A percentile compares a stretch with the other conserved stretches of the same genome.
phyloP scores from a whole-genome alignment of 2,888 invertebrate genomes.

The Rhodophaea formosa region DNA sequence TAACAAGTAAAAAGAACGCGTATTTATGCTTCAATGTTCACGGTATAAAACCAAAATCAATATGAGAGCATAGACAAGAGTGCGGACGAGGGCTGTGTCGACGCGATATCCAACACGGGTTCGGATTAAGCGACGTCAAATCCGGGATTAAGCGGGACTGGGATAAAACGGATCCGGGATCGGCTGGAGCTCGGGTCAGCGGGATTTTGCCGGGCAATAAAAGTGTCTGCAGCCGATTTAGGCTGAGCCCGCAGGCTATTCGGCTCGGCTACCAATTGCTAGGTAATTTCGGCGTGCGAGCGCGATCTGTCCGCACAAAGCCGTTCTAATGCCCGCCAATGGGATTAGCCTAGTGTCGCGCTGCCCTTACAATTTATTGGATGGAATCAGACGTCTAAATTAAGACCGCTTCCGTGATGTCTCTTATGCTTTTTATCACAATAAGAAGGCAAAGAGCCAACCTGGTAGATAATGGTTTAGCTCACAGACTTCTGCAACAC shows the following conservation, averaged over 20 bases:
- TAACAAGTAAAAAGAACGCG: constrained; percentile 46
- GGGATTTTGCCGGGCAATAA: constrained; percentile 79
- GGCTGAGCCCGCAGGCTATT: constrained; percentile 76
- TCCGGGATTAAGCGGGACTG: constrained; percentile 77
- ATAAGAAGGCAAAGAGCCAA: too few species aligned
- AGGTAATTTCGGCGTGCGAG: constrained; percentile 77
- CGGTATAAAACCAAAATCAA: constrained; percentile 65
- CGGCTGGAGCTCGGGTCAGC: constrained; percentile 73
- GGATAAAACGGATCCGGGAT: constrained; percentile 75
- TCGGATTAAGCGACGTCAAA: constrained; percentile 83
- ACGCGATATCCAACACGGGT: constrained; percentile 85
- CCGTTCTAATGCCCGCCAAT: constrained; percentile 77
- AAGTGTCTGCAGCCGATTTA: constrained; percentile 82
- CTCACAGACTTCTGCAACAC: too few species aligned
- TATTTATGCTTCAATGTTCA: constrained; percentile 53
- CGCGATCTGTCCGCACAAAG: constrained; percentile 78
- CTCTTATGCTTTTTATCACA: not conserved
- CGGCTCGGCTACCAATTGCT: constrained; percentile 77
- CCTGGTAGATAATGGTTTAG: too few species aligned
- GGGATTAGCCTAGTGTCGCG: constrained; percentile 76
- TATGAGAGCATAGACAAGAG: constrained; percentile 59
- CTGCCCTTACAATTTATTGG: constrained; percentile 74
- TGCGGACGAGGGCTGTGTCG: constrained; percentile 73
- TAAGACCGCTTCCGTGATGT: constrained; percentile 33
- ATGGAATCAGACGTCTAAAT: constrained; percentile 60